phyloP scores from a whole-genome alignment of 1,140 invertebrate species.

The Diachasma alloeum region DNA sequence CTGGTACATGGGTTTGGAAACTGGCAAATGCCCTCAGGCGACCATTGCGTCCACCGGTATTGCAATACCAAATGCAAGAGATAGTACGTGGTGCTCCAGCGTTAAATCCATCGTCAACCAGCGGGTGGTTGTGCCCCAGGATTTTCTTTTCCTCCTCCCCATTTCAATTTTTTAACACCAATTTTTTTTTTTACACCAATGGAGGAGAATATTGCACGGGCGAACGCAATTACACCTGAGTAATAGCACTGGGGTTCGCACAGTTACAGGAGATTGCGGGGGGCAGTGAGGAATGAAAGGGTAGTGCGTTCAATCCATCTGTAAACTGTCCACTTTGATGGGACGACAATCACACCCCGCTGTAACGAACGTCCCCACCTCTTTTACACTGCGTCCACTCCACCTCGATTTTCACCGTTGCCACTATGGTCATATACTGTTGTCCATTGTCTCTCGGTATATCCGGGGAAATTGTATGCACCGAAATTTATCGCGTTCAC shows the following conservation, averaged over 20 bases:
- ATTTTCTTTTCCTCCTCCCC: neutral
- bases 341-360: slow-evolving; percentile 60
- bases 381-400: neutral
- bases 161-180: neutral
- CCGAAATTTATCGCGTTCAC: slow-evolving; percentile 48
- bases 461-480: slow-evolving; percentile 53
- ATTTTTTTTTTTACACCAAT: slow-evolving; percentile 16
- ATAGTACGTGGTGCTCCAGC: neutral
- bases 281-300: slow-evolving; percentile 16
- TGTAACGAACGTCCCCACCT: slow-evolving; percentile 50
- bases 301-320: slow-evolving; percentile 55
- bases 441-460: slow-evolving; percentile 52
- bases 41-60: slow-evolving; percentile 25
- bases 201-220: slow-evolving; percentile 28
- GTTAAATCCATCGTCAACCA: slow-evolving; percentile 3
- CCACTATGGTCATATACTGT: neutral
- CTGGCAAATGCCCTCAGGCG: slow-evolving; percentile 54
- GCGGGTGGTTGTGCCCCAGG: neutral
- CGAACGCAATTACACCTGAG: slow-evolving; percentile 57
- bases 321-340: slow-evolving; percentile 64
- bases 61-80: slow-evolving; percentile 6
- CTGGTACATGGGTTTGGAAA: slow-evolving; percentile 39
- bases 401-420: neutral
- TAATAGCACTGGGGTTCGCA: slow-evolving; percentile 42
- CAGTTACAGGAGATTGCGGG: slow-evolving; percentile 40